Percentiles rank a stretch among this genome's conserved stretches.
These are phyloP conservation scores for Tachypleus tridentatus DNA, from an alignment of 1,140 invertebrate genomes.

Conservation along the genomic window DNA sequence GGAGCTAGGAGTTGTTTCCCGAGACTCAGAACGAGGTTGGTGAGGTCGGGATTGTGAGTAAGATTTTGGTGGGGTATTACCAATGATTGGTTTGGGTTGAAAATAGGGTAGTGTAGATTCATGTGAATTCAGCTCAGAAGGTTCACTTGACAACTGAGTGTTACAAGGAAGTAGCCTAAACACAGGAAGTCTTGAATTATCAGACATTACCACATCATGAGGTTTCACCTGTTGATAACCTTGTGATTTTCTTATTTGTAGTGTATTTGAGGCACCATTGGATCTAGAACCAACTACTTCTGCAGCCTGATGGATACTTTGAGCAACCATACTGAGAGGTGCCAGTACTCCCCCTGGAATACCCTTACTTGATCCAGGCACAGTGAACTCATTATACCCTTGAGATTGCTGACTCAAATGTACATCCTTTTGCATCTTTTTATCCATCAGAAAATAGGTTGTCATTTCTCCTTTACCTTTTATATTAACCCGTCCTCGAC, in stretches of 20 bases:
- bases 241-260: too few species aligned
- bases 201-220: too few species aligned
- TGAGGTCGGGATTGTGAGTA: slow-evolving; percentile 16
- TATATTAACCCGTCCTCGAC: slow-evolving; percentile 74
- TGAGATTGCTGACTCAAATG: slow-evolving; percentile 20
- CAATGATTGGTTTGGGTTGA: slow-evolving; percentile 24
- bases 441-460: slow-evolving; percentile 68
- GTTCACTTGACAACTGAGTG: too few species aligned
- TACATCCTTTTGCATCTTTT: slow-evolving; percentile 43
- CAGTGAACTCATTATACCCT: too few species aligned
- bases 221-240: too few species aligned
- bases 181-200: too few species aligned
- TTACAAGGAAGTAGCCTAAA: too few species aligned
- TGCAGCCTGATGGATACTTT: not conserved
- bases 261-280: too few species aligned
- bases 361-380: too few species aligned
- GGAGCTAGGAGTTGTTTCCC: slow-evolving; percentile 9
- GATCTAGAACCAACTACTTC: too few species aligned
- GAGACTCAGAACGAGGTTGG: not conserved
- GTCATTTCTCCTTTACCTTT: slow-evolving; percentile 92
- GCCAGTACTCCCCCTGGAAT: slow-evolving; percentile 4
- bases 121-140: too few species aligned
- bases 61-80: slow-evolving; percentile 18
- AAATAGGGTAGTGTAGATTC: slow-evolving; percentile 6
- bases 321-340: slow-evolving; percentile 1